These are phyloP conservation scores for Misgurnus anguillicaudatus DNA, from an alignment of 2,113 vertebrate genomes.

Conservation along the genomic window DNA sequence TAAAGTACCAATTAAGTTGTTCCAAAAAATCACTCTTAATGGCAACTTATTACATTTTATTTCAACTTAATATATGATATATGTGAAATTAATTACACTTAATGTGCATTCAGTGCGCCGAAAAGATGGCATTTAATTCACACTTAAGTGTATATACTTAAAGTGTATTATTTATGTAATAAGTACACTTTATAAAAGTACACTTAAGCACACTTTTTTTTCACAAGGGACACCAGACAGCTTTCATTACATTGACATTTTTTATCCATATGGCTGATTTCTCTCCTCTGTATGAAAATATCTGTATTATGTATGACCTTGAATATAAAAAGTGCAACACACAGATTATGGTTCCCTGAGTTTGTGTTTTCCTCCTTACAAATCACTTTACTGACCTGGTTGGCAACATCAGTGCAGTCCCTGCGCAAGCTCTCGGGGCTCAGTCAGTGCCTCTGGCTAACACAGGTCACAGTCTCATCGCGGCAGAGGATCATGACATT, in stretches of 20 bases:
- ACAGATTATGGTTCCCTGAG: neutral
- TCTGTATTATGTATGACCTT: constrained; percentile 1
- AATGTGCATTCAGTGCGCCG: too few species aligned
- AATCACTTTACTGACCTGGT: neutral
- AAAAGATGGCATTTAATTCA: too few species aligned
- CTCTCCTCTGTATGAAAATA: neutral
- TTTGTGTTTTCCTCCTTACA: constrained; percentile 6
- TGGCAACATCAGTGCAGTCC: constrained; percentile 6
- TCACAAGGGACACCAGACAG: too few species aligned
- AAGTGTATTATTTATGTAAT: too few species aligned
- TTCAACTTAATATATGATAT: too few species aligned
- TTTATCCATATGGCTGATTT: neutral
- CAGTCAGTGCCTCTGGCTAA: constrained; percentile 7
- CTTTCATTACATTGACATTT: neutral
- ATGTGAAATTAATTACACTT: too few species aligned
- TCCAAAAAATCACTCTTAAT: too few species aligned
- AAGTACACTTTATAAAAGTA: too few species aligned
- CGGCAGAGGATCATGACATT: neutral
- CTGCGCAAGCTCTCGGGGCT: neutral
- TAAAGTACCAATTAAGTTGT: too few species aligned
- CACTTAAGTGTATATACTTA: too few species aligned
- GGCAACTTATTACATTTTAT: too few species aligned
- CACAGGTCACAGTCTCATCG: constrained; percentile 4
- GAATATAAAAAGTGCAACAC: constrained; percentile 13
- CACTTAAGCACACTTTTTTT: too few species aligned